Percentiles rank a stretch among this genome's conserved stretches.
These are phyloP conservation scores for Alcedo quadribrachys DNA, from an alignment of 2,797 vertebrate genomes.

Conservation along the genomic window DNA sequence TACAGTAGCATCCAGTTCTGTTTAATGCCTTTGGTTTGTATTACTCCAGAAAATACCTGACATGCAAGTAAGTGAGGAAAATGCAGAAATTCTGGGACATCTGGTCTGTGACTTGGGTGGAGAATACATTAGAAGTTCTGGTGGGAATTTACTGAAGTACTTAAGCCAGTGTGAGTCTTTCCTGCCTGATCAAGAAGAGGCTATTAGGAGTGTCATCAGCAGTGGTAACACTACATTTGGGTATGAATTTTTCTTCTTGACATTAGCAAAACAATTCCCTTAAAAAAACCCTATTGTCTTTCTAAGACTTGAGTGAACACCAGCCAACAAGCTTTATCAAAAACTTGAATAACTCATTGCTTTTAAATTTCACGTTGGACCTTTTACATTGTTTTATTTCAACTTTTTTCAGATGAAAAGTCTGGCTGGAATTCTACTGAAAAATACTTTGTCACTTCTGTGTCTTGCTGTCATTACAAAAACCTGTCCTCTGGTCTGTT, in stretches of 20 bases:
- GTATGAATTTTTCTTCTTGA: conserved; percentile 24
- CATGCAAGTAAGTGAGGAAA: background rate
- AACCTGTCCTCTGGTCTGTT: background rate
- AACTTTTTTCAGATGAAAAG: background rate
- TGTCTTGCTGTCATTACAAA: background rate
- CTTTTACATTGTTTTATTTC: background rate
- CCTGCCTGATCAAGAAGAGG: conserved; percentile 51
- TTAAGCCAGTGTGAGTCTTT: conserved; percentile 53
- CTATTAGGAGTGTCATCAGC: conserved; percentile 34
- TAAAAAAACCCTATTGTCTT: background rate
- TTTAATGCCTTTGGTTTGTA: background rate
- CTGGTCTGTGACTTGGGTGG: conserved; percentile 65
- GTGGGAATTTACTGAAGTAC: background rate
- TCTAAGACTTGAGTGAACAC: background rate
- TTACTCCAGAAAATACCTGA: conserved; percentile 18
- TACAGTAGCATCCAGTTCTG: background rate
- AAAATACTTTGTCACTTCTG: background rate
- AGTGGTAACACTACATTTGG: conserved; percentile 48
- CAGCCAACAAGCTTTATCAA: background rate
- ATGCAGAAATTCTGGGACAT: conserved; percentile 7
- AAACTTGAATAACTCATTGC: accelerated
- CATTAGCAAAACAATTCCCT: background rate
- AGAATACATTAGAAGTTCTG: conserved; percentile 33
- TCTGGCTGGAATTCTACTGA: background rate
- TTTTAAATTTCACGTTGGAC: background rate